Conservation (phyloP, 2,797 vertebrate genomes). For the Australoheros facetus region DNA sequence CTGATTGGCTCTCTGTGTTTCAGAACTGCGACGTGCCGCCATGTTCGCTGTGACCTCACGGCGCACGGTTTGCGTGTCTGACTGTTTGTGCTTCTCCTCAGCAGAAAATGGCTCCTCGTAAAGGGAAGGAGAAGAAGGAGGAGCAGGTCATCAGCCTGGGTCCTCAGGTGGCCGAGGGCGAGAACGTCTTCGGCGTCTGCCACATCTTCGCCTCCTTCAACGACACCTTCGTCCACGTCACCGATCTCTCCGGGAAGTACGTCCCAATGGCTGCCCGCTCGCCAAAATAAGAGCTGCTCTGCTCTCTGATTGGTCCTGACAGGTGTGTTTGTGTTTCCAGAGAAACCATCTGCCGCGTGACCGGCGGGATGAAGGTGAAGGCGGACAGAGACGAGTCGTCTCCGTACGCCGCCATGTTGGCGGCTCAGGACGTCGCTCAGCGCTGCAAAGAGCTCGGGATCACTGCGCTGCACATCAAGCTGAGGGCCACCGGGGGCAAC, state of each 20-base stretch:
- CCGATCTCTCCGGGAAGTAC: constrained; percentile 96
- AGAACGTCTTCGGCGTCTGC: constrained; percentile 96
- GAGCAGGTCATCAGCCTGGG: constrained; percentile 98
- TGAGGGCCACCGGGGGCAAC: constrained; percentile 94
- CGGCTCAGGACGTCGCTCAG: constrained; percentile 96
- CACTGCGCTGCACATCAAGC: constrained; percentile 96
- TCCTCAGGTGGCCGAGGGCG: constrained; percentile 96
- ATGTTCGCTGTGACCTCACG: background rate
- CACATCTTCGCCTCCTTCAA: constrained; percentile 99
- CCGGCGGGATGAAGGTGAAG: constrained; percentile 98
- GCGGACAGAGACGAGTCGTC: constrained; percentile 97
- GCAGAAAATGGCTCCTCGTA: constrained; percentile 93
- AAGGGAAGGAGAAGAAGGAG: constrained; percentile 99
- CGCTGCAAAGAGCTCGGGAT: constrained; percentile 97
- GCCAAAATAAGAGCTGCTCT: background rate
- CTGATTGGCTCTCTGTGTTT: background rate
- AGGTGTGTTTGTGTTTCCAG: constrained; percentile 62
- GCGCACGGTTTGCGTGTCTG: background rate
- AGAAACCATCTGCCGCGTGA: constrained; percentile 97
- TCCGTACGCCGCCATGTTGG: constrained; percentile 97
- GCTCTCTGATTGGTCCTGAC: background rate
- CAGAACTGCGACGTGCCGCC: too few species aligned
- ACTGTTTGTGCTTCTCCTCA: background rate
- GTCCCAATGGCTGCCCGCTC: background rate
- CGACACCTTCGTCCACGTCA: constrained; percentile 97